phyloP scores from a whole-genome alignment of 37 sponge, comb jelly and placozoan genomes.

The Aplysina aerophoba region DNA sequence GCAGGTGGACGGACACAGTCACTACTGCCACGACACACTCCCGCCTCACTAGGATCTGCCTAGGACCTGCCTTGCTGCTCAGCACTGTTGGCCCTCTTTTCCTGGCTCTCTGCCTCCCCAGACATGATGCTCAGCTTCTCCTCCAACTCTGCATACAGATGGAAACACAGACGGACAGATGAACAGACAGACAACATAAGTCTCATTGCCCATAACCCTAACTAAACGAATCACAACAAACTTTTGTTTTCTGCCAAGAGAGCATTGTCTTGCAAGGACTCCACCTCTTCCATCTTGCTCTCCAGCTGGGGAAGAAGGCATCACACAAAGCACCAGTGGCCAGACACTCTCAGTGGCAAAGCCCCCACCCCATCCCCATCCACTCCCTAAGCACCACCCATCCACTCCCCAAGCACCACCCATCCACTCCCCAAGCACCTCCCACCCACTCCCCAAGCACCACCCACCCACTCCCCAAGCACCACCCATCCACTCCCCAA shows the following conservation, averaged over 20 bases:
- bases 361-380: too few relatives aligned
- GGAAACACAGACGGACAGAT: neutral
- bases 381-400: too few relatives aligned
- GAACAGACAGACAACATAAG: too few relatives aligned
- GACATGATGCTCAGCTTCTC: slow-evolving; percentile 62
- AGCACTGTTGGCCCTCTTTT: slow-evolving; percentile 43
- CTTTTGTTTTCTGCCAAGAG: slow-evolving; percentile 56
- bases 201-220: too few relatives aligned
- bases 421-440: too few relatives aligned
- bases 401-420: too few relatives aligned
- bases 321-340: too few relatives aligned
- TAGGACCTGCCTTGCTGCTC: slow-evolving; percentile 49
- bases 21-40: neutral
- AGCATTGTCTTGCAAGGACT: slow-evolving; percentile 27
- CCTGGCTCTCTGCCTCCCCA: slow-evolving; percentile 54
- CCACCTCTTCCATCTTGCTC: slow-evolving; percentile 26
- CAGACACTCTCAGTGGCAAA: too few relatives aligned
- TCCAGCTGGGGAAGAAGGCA: neutral
- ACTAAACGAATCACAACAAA: too few relatives aligned
- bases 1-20: neutral
- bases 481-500: too few relatives aligned
- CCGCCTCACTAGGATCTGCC: neutral
- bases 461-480: too few relatives aligned
- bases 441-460: too few relatives aligned
- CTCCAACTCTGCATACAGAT: slow-evolving; percentile 59